Evolutionary conservation across 2,797 vertebrate species (phyloP), one percentile per base, ranked within the genome.

Genomic region (Meda fulgida): DNA sequence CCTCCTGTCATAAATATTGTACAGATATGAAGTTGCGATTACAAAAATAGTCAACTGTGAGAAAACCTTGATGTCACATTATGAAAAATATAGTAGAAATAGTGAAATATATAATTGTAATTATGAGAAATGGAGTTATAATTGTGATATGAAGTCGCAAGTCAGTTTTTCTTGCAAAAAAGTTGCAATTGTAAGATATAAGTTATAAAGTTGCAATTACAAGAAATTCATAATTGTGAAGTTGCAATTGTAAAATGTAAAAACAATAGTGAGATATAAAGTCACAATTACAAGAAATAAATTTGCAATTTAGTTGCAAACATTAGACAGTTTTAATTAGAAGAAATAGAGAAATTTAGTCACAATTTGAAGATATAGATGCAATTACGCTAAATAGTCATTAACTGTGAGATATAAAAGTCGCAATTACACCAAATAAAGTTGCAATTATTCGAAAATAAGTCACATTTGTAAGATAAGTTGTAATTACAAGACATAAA

Each of bases 1-100:
- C 36, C 85, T 67, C 46, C 46, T 71, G 46, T 70, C 46, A 75
- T 67, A 75, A 82, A 86, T 79, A 79, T 51, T 82, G 21, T 21
- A 11, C 1, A 72, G 23, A n/a, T 38, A 70, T 14, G 1, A n/a
- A 70, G 21, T 70, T 70, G 36, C 5, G 38, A 40, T 40, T 40
- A 14, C 2, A 13, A 70, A 18, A 66, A 67, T 36, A 34, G 18
- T 34, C 1, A 66, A 19, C 51, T 53, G 51, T 21, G 19, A 53
- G 51, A 21, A 55, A 55, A 23, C 53, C 23, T 55, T 55, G 21
- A 8, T 23, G 19, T 55, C 53, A n/a, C 21, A 55, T 69, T 69
- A 10, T 69, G 34, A 38, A 9, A 38, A 13, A 63, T 63, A 26
- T 14, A 14, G n/a, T 29, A 26, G 11, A 26, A 63, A 29, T 29